These are phyloP conservation scores for Ceryle rudis DNA, from an alignment of 2,797 vertebrate genomes.

Conservation along the genomic window DNA sequence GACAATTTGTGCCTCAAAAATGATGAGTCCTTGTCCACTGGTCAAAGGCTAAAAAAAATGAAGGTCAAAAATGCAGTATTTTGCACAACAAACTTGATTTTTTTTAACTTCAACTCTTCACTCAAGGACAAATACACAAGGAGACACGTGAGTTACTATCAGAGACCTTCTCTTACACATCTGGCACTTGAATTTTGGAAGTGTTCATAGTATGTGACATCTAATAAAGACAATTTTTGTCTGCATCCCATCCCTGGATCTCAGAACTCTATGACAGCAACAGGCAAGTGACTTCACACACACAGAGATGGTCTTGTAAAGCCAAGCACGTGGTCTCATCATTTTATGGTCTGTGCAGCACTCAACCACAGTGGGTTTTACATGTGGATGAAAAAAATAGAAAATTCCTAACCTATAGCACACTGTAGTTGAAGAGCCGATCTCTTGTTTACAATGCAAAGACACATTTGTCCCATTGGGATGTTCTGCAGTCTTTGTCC, in stretches of 20 bases:
- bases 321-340: not conserved
- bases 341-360: not conserved
- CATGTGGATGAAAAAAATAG: not conserved
- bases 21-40: not conserved
- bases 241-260: not conserved
- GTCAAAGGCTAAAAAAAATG: not conserved
- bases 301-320: fast-evolving
- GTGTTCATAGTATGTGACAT: not conserved
- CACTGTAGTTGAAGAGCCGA: not conserved
- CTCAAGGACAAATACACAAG: not conserved
- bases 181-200: not conserved
- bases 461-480: not conserved
- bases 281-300: not conserved
- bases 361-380: not conserved
- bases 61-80: not conserved
- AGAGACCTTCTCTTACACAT: not conserved
- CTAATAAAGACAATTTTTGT: not conserved
- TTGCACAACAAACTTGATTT: not conserved
- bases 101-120: not conserved
- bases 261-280: not conserved
- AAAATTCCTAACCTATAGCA: not conserved
- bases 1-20: not conserved
- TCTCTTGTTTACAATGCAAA: not conserved
- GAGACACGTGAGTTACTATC: not conserved
- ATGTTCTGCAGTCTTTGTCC: not conserved